Evolutionary conservation across 1,140 invertebrate species (phyloP), one percentile per base, ranked within the genome.

Genomic region (Hermetia illucens): DNA sequence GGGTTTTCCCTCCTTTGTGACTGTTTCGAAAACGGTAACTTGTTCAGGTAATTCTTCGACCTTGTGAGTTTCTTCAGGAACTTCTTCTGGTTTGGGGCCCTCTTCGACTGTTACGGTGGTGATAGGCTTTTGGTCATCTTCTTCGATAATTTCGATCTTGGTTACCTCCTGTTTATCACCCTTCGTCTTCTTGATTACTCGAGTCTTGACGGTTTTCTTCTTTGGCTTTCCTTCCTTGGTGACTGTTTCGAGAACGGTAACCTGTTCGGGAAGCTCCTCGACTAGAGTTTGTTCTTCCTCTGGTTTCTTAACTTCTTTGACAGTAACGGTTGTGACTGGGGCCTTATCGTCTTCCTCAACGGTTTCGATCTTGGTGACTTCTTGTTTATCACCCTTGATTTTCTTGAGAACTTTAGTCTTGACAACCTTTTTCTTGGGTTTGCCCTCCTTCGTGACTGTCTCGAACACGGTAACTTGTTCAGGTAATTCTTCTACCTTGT

Each of bases 241-340:
- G 3, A 36, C 24, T 1, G 45, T 41, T 45, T 53, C 45, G 10
- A 45, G 34, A 17, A 47, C 34, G 31, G 43, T 27, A 5, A 49
- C 39, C 16, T 44, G 50, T 51, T 68, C 62, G 5, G 62, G 64
- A 18, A 52, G 34, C 50, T 65, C 61, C 35, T 64, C 55, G 4
- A 61, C 44, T 9, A 25, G 34, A 38, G 38, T 30, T 5, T 51
- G 36, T 9, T 42, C 19, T 16, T 41, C 38, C 21, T 38, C 39
- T 17, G 40, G 40, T 17, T 42, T 40, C 13, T 53, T 43, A 24
- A 35, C 21, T 29, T 47, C 41, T 45, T 56, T 48, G 25, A 53
- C 46, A n/a, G 42, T 50, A 17, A 55, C 46, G 20, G 42, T 50
- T 19, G 43, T 42, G 27, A 40, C 53, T 12, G 47, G 44, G 16